These are phyloP conservation scores for Tetragnatha versicolor DNA, from an alignment of 1,140 invertebrate species.

Conservation along the genomic window DNA sequence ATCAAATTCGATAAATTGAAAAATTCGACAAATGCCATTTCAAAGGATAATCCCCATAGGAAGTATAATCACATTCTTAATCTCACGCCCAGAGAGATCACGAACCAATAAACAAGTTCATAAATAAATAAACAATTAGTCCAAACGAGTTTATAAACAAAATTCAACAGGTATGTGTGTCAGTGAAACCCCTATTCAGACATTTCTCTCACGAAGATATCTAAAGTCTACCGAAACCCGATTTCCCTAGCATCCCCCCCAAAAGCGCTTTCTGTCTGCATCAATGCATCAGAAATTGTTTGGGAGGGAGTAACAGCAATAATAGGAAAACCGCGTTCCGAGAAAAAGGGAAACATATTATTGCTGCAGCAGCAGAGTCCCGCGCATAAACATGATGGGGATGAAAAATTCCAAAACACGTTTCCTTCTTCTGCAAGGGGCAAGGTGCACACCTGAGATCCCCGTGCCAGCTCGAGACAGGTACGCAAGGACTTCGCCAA, in stretches of 20 bases:
- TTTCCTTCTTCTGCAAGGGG: not conserved
- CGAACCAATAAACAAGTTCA: too few species aligned
- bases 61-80: too few species aligned
- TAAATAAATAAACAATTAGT: too few species aligned
- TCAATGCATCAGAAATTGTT: not conserved
- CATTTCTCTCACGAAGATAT: not conserved
- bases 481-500: conserved; percentile 33
- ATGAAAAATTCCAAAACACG: conserved; percentile 40
- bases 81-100: too few species aligned
- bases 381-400: conserved; percentile 3
- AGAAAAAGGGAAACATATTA: too few species aligned
- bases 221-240: not conserved
- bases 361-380: not conserved
- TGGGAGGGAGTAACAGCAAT: not conserved
- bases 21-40: too few species aligned
- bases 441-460: conserved; percentile 22
- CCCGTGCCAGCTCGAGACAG: conserved; percentile 25
- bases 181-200: too few species aligned
- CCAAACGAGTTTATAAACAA: too few species aligned
- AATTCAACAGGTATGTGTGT: too few species aligned
- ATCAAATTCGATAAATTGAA: too few species aligned
- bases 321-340: not conserved
- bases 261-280: conserved; percentile 9
- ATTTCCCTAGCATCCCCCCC: not conserved
- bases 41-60: too few species aligned